Conservation (phyloP, 1,140 invertebrate species). For the Steinernema feltiae region DNA sequence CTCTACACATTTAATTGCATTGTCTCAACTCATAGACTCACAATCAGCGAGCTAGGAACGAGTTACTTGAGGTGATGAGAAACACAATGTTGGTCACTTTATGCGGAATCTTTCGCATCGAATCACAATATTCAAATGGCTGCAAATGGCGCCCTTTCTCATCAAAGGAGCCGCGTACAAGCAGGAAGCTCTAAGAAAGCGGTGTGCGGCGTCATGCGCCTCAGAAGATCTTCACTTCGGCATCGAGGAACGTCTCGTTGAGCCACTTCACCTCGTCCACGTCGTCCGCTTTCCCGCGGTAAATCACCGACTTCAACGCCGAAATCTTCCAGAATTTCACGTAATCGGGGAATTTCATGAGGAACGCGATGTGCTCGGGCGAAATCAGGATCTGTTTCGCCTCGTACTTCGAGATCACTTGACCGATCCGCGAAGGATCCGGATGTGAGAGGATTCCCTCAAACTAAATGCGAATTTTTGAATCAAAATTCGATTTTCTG, state of each 20-base stretch:
- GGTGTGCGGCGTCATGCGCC: too few relatives aligned
- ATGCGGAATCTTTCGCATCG: too few relatives aligned
- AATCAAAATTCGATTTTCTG: not conserved
- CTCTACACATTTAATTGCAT: too few relatives aligned
- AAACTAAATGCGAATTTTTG: constrained; percentile 18
- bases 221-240: not conserved
- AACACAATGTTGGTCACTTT: too few relatives aligned
- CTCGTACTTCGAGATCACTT: constrained; percentile 28
- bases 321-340: not conserved
- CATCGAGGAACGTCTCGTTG: not conserved
- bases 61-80: too few relatives aligned
- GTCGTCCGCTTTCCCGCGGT: not conserved
- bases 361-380: not conserved
- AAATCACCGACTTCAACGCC: not conserved
- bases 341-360: constrained; percentile 4
- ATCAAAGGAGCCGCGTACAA: too few relatives aligned
- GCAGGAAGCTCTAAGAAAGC: too few relatives aligned
- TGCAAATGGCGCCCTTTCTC: too few relatives aligned
- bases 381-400: constrained; percentile 11
- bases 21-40: too few relatives aligned
- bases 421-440: constrained; percentile 23
- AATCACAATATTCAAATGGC: too few relatives aligned
- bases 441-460: constrained; percentile 24
- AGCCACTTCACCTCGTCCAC: not conserved
- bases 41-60: too few relatives aligned